A percentile compares a stretch with the other conserved stretches of the same genome.
phyloP scores from a whole-genome alignment of 2,797 vertebrate genomes.

The Botia kubotai region DNA sequence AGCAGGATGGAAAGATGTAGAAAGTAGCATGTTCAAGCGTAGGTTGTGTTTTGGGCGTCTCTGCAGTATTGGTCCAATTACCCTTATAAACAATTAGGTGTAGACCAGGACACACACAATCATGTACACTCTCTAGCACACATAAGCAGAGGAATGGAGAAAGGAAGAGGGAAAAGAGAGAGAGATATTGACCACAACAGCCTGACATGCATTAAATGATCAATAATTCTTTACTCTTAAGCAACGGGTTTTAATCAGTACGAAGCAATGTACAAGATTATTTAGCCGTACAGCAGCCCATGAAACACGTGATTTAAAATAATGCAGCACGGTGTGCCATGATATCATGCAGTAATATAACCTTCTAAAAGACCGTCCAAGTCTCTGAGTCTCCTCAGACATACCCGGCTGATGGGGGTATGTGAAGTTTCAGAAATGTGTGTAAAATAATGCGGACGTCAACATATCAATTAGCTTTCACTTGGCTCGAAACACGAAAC shows the following conservation, averaged over 20 bases:
- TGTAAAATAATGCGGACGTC: conserved; percentile 44
- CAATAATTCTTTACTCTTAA: conserved; percentile 46
- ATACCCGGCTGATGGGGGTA: conserved; percentile 1
- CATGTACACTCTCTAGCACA: neutral
- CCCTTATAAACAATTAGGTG: conserved; percentile 57
- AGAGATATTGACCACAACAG: conserved; percentile 24
- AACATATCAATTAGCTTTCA: conserved; percentile 52
- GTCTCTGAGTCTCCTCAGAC: neutral
- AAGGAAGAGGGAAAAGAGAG: neutral
- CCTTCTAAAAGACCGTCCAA: neutral
- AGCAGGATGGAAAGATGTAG: conserved; percentile 13
- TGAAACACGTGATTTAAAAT: conserved; percentile 42
- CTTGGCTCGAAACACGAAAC: conserved; percentile 30
- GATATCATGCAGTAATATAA: conserved; percentile 35
- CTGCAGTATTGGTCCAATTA: conserved; percentile 58
- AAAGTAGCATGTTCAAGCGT: conserved; percentile 20
- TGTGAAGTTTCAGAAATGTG: conserved; percentile 31
- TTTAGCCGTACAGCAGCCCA: conserved; percentile 14
- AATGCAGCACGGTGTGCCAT: conserved; percentile 42
- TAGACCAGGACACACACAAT: conserved; percentile 47
- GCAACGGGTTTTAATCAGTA: conserved; percentile 40
- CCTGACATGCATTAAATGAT: conserved; percentile 51
- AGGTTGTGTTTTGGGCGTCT: conserved; percentile 55
- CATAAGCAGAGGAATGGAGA: neutral
- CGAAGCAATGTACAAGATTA: conserved; percentile 34